Percentiles rank a stretch among this genome's conserved stretches.
Evolutionary conservation across 2,797 vertebrate species (phyloP).

Genomic region (Acanthiza pusilla): DNA sequence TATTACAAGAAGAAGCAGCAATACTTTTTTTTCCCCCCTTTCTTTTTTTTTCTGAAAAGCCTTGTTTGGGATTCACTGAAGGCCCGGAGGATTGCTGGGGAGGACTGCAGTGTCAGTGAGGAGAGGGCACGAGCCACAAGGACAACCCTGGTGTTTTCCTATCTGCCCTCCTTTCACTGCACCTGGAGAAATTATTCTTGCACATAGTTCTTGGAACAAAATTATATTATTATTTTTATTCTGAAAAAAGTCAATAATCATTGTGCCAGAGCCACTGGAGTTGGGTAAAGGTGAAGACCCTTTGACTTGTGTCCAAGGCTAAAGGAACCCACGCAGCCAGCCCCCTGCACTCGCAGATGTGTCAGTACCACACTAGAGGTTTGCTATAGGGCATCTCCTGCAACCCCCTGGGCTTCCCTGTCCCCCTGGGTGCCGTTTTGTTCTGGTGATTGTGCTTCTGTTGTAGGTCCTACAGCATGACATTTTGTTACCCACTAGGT

Average conservation of each 20-base stretch:
- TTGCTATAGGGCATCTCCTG: not conserved
- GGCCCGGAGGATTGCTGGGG: not conserved
- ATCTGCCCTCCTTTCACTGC: slow-evolving; percentile 38
- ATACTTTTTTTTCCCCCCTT: slow-evolving; percentile 31
- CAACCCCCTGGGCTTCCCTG: not conserved
- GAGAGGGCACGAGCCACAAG: not conserved
- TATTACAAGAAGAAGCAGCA: slow-evolving; percentile 63
- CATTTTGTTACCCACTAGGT: slow-evolving; percentile 64
- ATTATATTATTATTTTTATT: not conserved
- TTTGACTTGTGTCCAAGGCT: slow-evolving; percentile 24
- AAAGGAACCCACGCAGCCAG: not conserved
- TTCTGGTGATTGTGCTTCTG: slow-evolving; percentile 73
- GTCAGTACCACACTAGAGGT: not conserved
- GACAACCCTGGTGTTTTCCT: slow-evolving; percentile 5
- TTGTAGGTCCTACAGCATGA: slow-evolving; percentile 75
- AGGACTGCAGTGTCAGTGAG: not conserved
- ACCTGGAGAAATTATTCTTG: slow-evolving; percentile 33
- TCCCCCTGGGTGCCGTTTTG: slow-evolving; percentile 17
- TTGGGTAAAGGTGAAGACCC: not conserved
- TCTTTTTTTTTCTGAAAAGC: slow-evolving; percentile 8
- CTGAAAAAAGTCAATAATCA: not conserved
- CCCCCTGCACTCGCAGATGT: not conserved
- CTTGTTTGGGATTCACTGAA: slow-evolving; percentile 30
- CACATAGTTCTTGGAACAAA: slow-evolving; percentile 15
- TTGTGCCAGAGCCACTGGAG: not conserved